These are phyloP conservation scores for Petaurus breviceps DNA, from an alignment of 2,113 vertebrate species.

Conservation along the genomic window DNA sequence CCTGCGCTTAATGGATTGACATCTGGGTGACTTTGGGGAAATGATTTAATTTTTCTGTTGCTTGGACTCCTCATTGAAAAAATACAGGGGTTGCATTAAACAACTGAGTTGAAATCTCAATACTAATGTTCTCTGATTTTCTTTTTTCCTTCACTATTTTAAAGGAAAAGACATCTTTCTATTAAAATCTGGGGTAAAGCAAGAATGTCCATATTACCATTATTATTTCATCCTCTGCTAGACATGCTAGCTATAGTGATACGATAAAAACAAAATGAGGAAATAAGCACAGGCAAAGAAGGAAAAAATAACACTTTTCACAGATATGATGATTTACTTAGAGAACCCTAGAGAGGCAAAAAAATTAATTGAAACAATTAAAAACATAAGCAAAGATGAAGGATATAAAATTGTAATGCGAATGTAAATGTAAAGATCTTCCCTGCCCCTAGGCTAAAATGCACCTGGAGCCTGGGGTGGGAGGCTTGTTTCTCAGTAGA, in stretches of 20 bases:
- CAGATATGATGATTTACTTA: neutral
- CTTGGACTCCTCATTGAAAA: neutral
- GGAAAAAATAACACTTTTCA: neutral
- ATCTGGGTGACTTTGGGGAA: neutral
- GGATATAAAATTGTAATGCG: too few relatives aligned
- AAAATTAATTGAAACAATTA: neutral
- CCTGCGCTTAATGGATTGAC: neutral
- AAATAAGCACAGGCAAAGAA: neutral
- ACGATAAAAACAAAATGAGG: neutral
- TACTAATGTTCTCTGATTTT: neutral
- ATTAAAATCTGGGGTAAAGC: neutral
- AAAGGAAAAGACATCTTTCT: neutral
- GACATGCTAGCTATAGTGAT: too few relatives aligned
- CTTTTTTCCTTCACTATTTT: neutral
- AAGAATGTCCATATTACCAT: neutral
- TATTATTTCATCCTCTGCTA: neutral
- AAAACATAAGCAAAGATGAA: neutral
- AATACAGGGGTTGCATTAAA: neutral
- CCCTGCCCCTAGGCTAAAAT: too few relatives aligned
- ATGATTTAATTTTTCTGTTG: neutral
- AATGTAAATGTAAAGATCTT: too few relatives aligned
- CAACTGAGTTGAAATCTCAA: neutral
- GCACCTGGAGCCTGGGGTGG: too few relatives aligned
- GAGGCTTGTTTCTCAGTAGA: too few relatives aligned
- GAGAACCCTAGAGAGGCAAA: neutral